Evolutionary conservation across 53 echinoderm and acorn worm species (phyloP), one percentile per base, ranked within the genome.

Genomic region (Patiria pectinifera): DNA sequence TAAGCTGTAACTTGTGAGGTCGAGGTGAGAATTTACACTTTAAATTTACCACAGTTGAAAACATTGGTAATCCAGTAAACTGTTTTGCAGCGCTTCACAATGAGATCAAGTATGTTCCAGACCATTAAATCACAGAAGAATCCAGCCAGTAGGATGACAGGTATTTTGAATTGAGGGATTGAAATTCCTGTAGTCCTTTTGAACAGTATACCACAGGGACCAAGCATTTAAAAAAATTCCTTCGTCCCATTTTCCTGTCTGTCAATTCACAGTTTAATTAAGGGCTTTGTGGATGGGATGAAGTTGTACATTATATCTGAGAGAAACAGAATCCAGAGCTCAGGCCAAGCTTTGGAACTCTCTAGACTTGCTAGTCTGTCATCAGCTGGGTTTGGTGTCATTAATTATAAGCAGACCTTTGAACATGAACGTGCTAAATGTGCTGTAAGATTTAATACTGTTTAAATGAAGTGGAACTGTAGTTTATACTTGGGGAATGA

Each of bases 381-480:
- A 47, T 46, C 80, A 2, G 80, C 19, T 45, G 2, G 26, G 48
- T 79, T 44, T 79, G 21, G 46, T 47, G 43, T 47, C 80, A 79
- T 79, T 79, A 35, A 35, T 35, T 35, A 35, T 35, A 79, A 15
- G 45, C 80, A 79, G 80, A 79, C 45, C 83, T 60, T 59, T 82
- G 83, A 11, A 66, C 61, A 21, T 82, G 83, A n/a, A 45, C 23
- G 61, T 22, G n/a, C n/a, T 53, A 53, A 82, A 66, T 11, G 66
- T 84, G 45, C 43, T 69, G 66, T 69, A 62, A 66, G 84, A 84
- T 84, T 84, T 48, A 69, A 35, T 26, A 11, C 60, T 82, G 83
- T 82, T 82, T 82, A 59, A 82, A 82, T 82, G 58, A 46, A 60
- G 59, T 24, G 60, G 83, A 82, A 59, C 83, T 82, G 83, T 82